These are phyloP conservation scores for Chamaetylas fuelleborni DNA, from an alignment of 2,113 vertebrate genomes.

Conservation along the genomic window DNA sequence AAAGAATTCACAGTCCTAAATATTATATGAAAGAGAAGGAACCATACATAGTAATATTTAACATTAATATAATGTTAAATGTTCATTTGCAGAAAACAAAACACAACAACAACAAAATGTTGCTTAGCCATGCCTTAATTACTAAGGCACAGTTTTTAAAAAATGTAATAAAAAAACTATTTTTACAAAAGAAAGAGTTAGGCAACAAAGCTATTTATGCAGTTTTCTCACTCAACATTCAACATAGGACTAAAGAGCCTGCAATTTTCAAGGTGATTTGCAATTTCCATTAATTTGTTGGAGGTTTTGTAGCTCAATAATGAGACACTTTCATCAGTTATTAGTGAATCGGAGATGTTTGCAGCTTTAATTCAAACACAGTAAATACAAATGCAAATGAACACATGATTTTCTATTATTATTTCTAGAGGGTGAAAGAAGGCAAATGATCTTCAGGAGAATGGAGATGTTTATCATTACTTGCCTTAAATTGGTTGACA, in stretches of 20 bases:
- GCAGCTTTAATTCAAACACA: conserved; percentile 44
- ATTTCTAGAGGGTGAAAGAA: conserved; percentile 36
- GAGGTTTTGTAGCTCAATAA: conserved; percentile 57
- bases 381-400: conserved; percentile 63
- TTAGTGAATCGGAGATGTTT: conserved; percentile 61
- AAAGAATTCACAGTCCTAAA: not conserved
- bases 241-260: conserved; percentile 29
- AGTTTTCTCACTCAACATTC: conserved; percentile 7
- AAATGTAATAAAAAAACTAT: not conserved
- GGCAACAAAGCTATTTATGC: conserved; percentile 23
- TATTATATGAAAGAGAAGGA: not conserved
- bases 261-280: conserved; percentile 68
- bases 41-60: not conserved
- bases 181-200: conserved; percentile 30
- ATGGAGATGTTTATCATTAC: not conserved
- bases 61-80: not conserved
- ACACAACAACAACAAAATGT: not conserved
- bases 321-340: conserved; percentile 56
- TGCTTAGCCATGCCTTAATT: not conserved
- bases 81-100: not conserved
- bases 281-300: conserved; percentile 63
- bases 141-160: not conserved
- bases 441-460: conserved; percentile 42
- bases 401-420: conserved; percentile 47
- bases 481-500: conserved; percentile 22